These are phyloP conservation scores for Eudasyphora cyanicolor DNA, from an alignment of 2,888 invertebrate species.

Conservation along the genomic window DNA sequence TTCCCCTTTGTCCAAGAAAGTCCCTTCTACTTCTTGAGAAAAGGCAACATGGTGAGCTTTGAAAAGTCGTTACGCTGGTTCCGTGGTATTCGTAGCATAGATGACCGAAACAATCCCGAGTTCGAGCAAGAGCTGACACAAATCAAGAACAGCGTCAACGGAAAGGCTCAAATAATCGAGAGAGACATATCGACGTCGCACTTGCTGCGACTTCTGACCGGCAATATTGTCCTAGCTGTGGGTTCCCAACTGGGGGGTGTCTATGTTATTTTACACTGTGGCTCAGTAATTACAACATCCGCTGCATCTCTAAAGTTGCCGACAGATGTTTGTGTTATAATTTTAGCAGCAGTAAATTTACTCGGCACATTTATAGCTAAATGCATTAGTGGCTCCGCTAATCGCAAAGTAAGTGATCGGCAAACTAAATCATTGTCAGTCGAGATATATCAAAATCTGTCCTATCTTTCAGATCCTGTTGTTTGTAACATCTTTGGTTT, in stretches of 20 bases:
- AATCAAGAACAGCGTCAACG: conserved; percentile 66
- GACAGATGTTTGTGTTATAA: conserved; percentile 68
- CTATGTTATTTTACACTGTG: conserved; percentile 74
- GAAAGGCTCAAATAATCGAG: conserved; percentile 52
- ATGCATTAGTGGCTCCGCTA: conserved; percentile 69
- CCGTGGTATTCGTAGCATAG: conserved; percentile 75
- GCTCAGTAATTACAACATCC: conserved; percentile 69
- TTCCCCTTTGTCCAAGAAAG: conserved; percentile 78
- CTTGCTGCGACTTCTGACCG: conserved; percentile 55
- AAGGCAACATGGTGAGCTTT: conserved; percentile 69
- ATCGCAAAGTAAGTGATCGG: conserved; percentile 71
- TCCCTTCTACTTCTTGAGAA: conserved; percentile 73
- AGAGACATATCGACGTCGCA: neutral
- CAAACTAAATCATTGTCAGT: neutral
- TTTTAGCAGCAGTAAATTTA: conserved; percentile 72
- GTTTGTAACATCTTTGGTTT: conserved; percentile 70
- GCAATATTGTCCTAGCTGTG: conserved; percentile 70
- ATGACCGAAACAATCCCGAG: conserved; percentile 72
- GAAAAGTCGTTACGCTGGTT: conserved; percentile 78
- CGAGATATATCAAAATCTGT: conserved; percentile 9
- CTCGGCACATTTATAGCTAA: conserved; percentile 70
- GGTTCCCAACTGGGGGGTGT: conserved; percentile 75
- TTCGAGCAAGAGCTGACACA: conserved; percentile 70
- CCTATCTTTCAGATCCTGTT: conserved; percentile 69
- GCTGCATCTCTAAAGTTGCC: conserved; percentile 54